phyloP scores from a whole-genome alignment of 2,113 vertebrate genomes.

The Cardinalis cardinalis region DNA sequence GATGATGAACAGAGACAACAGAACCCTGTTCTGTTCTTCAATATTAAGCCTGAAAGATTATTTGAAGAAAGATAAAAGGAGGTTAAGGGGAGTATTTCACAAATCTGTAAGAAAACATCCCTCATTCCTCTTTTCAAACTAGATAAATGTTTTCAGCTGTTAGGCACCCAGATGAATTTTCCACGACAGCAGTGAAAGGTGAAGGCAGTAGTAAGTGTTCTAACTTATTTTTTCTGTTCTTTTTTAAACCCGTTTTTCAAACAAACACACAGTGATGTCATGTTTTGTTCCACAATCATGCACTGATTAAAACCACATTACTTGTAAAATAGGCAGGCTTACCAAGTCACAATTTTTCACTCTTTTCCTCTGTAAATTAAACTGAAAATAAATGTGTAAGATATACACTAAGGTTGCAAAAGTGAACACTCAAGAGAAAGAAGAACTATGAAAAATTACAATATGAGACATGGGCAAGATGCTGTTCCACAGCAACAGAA shows the following conservation, averaged over 20 bases:
- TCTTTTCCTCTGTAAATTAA: not conserved
- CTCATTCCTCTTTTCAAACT: not conserved
- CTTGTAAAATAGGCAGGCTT: not conserved
- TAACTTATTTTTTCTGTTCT: not conserved
- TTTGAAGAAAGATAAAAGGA: not conserved
- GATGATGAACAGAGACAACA: not conserved
- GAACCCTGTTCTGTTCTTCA: not conserved
- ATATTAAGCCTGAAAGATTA: not conserved
- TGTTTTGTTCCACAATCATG: not conserved
- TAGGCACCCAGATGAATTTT: not conserved
- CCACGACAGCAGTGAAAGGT: not conserved
- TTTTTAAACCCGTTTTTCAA: not conserved
- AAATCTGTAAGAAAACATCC: not conserved
- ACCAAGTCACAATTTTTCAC: not conserved
- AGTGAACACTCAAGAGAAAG: not conserved
- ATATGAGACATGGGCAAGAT: not conserved
- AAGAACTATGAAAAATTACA: rapidly evolving
- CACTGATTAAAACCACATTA: not conserved
- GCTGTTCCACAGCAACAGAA: not conserved
- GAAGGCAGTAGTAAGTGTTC: not conserved
- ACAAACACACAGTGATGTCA: not conserved
- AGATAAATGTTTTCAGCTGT: not conserved
- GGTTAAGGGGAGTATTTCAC: not conserved
- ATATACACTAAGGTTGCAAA: not conserved
- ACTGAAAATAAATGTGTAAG: not conserved